phyloP scores from a whole-genome alignment of 2,797 vertebrate genomes.

The Cirrhinus mrigala region DNA sequence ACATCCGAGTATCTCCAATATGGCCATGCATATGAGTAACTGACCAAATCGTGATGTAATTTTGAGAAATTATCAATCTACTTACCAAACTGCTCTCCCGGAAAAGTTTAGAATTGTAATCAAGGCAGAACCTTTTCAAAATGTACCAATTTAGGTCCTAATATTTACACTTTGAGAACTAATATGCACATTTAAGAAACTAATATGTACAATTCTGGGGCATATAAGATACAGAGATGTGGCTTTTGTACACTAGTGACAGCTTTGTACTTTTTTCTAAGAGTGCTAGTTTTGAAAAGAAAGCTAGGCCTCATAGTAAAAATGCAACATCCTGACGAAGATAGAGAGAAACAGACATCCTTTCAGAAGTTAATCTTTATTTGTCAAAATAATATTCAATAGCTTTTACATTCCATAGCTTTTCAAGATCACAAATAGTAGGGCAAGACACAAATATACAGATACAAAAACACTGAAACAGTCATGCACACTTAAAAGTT shows the following conservation, averaged over 20 bases:
- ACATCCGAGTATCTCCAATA: too few species aligned
- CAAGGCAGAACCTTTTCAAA: not conserved
- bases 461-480: slow-evolving; percentile 59
- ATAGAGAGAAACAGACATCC: not conserved
- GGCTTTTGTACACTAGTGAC: not conserved
- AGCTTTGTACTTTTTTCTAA: not conserved
- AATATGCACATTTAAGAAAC: too few species aligned
- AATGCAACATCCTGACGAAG: not conserved
- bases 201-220: not conserved
- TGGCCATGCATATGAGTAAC: too few species aligned
- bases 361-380: slow-evolving; percentile 37
- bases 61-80: not conserved
- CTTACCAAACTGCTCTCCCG: not conserved
- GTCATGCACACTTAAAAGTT: slow-evolving; percentile 58
- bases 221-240: not conserved
- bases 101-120: not conserved
- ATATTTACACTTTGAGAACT: not conserved
- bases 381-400: slow-evolving; percentile 67
- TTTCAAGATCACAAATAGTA: slow-evolving; percentile 66
- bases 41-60: too few species aligned
- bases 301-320: not conserved
- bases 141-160: not conserved
- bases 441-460: slow-evolving; percentile 64
- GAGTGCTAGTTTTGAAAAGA: not conserved
- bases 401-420: slow-evolving; percentile 65